phyloP scores from a whole-genome alignment of 2,113 vertebrate genomes.

The Laticauda laticaudata region DNA sequence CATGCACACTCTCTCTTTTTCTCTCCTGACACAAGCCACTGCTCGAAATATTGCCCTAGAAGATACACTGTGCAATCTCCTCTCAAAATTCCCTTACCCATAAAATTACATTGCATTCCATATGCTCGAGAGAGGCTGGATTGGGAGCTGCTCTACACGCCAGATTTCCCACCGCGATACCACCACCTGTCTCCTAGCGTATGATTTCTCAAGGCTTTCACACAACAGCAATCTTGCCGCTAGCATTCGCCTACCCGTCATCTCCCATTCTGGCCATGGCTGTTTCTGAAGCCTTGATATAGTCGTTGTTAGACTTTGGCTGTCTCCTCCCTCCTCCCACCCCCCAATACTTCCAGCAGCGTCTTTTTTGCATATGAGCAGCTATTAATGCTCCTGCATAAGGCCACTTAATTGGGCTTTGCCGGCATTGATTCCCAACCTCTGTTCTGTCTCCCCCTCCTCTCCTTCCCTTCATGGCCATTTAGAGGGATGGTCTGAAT shows the following conservation, averaged over 20 bases:
- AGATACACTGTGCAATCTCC: accelerated
- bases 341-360: constrained; percentile 4
- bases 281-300: constrained; percentile 15
- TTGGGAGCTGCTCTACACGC: not conserved
- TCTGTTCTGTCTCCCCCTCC: constrained; percentile 28
- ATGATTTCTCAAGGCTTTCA: constrained; percentile 13
- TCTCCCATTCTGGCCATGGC: constrained; percentile 21
- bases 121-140: accelerated
- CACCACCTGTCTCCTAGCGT: not conserved
- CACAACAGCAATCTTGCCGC: constrained; percentile 1
- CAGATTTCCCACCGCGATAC: not conserved
- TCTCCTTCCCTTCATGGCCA: constrained; percentile 1
- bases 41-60: accelerated
- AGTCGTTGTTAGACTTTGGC: constrained; percentile 42
- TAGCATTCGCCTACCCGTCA: constrained; percentile 12
- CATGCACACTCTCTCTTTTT: not conserved
- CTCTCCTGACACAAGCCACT: not conserved
- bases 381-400: constrained; percentile 42
- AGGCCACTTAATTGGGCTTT: constrained; percentile 48
- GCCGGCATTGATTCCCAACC: constrained; percentile 41
- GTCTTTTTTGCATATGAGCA: constrained; percentile 27
- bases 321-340: not conserved
- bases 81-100: accelerated
- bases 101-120: not conserved
- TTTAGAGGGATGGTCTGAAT: constrained; percentile 43